Evolutionary conservation across 2,888 invertebrate genomes (phyloP), one percentile per base, ranked within the genome.

Genomic region (Odontothrips loti): DNA sequence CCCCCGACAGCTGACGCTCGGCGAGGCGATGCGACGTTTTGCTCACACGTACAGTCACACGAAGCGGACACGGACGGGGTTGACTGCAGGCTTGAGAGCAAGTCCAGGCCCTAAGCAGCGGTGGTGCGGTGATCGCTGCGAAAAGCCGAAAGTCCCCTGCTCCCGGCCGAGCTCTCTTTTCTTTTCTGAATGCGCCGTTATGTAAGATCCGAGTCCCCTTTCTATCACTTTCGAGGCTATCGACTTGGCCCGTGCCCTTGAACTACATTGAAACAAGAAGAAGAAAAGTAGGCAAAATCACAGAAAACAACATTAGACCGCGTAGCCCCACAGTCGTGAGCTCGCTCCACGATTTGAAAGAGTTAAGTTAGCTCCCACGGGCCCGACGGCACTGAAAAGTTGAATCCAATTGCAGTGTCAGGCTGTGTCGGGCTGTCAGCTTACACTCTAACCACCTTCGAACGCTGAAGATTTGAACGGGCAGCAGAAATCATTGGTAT

Each of bases 231-330:
- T 75, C 68, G 68, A 75, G 8, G 27, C 23, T 75, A 75, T 75
- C 68, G 68, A 75, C 68, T 75, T 75, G 23, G 68, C 68, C 27
- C 27, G 68, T 75, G 68, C 68, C 68, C 68, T 75, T 75, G 68
- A 75, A 75, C 68, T 75, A 75, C 68, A 75, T 75, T 75, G 27
- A n/a, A 27, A 27, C 23, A 27, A 75, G 68, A 75, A 75, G 68
- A 75, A 75, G 68, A 75, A 75, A 75, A 75, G 68, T 27, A 75
- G 27, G 68, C 68, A 75, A 75, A 75, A 75, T 27, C 68, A 75
- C 23, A 75, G 68, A 75, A 75, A 75, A 75, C 68, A 75, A 75
- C 68, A 75, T 75, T 75, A 27, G 68, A 75, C 68, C 68, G 34
- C 34, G 27, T 75, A 68, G 68, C n/a, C 23, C 23, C n/a, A 27